Percentiles rank a stretch among this genome's conserved stretches.
phyloP scores from a whole-genome alignment of 2,888 invertebrate species.

The Ethmia dodecea region DNA sequence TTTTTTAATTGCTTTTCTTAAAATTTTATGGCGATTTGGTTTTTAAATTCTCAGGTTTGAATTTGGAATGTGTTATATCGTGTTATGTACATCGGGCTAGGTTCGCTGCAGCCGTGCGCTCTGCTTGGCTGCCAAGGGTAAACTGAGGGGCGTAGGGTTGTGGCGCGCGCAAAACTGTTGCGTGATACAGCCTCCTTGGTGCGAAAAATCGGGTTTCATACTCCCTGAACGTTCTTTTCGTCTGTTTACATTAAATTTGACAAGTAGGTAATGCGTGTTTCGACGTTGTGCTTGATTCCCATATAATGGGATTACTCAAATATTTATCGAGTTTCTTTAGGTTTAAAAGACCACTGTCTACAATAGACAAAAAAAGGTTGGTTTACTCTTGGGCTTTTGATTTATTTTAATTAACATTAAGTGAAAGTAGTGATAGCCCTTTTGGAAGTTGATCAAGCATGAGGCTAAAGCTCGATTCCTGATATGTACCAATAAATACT shows the following conservation, averaged over 20 bases:
- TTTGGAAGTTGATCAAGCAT: no score
- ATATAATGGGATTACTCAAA: no score
- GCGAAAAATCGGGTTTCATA: constrained; percentile 32
- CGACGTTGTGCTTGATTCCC: background rate
- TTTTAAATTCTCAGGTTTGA: constrained; percentile 25
- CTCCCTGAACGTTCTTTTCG: constrained; percentile 19
- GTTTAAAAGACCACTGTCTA: no score
- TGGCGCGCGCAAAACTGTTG: constrained; percentile 73
- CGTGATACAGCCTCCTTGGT: constrained; percentile 32
- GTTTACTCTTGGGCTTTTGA: no score
- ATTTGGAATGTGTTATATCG: constrained; percentile 26
- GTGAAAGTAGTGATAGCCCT: no score
- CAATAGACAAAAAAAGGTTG: no score
- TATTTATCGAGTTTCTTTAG: no score
- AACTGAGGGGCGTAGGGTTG: constrained; percentile 41
- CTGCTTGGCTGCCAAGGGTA: constrained; percentile 22
- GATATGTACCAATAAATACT: no score
- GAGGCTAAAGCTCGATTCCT: no score
- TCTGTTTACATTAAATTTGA: constrained; percentile 1
- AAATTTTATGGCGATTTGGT: no score
- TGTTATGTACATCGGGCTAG: constrained; percentile 21
- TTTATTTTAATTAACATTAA: no score
- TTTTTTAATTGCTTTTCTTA: constrained; percentile 17
- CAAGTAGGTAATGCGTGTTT: background rate
- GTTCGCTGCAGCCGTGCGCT: constrained; percentile 34